Base-by-base conservation (phyloP, 1,140 invertebrate genomes). In the Leucophenga varia region DNA sequence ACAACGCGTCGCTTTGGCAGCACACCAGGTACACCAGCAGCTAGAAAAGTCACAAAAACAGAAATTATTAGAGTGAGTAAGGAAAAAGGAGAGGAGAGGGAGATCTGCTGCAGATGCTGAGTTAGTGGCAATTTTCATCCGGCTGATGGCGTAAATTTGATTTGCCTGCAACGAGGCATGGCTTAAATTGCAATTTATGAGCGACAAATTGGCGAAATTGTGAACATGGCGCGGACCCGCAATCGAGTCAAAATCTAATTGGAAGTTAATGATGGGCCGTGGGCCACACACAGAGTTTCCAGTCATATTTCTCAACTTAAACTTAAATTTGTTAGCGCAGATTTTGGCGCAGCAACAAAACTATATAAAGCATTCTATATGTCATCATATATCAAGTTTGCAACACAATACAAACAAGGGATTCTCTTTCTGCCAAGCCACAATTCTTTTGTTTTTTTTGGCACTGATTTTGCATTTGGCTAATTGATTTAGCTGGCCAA, bases 1-100 rank as follows among this genome's bases (percentile, higher is more conserved):
- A 96, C 90, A 25, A 93, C 86, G 64, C 84, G 82, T 21, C 80
- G 76, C 44, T 75, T 75, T n/a, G 61, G 61, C 37, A 73, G 42
- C 17, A 51, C 71, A 47, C 70, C 72, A 52, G 57, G 69, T 32
- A 73, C 64, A 36, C 69, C 72, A 37, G 68, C 69, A 55, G 39
- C 13, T n/a, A n/a, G n/a, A n/a, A n/a, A 3, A 50, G 41, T 32
- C 16, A 37, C 37, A 37, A 43, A 34, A 25, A 25, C 22, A 25
- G 10, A 5, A 25, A 25, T 25, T 25, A 25, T 25, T 25, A 25
- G 1, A n/a, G n/a, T n/a, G n/a, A n/a, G n/a, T n/a, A n/a, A n/a
- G n/a, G n/a, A n/a, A n/a, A n/a, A n/a, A n/a, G 12, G 12, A 18
- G 7, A n/a, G 17, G 18, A 42, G n/a, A n/a, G n/a, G n/a, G n/a